Evolutionary conservation across 1,140 invertebrate species (phyloP).

Genomic region (Laupala kohalensis): DNA sequence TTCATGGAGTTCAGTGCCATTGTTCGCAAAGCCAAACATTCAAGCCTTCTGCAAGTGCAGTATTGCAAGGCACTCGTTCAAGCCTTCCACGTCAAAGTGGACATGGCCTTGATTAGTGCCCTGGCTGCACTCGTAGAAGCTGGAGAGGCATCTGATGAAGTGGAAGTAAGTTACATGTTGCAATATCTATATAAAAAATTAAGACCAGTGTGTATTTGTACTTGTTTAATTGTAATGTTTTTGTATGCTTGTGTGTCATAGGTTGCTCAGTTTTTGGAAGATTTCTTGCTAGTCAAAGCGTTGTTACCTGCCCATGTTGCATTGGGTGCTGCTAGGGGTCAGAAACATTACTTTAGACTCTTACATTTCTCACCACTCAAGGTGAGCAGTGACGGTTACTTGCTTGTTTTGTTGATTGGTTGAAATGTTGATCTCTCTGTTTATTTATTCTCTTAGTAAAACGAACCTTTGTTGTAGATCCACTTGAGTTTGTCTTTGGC

Average conservation of each 20-base stretch:
- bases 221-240: not conserved
- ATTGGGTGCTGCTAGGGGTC: conserved; percentile 46
- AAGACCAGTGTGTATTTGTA: not conserved
- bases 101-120: conserved; percentile 83
- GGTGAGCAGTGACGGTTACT: conserved; percentile 33
- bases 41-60: conserved; percentile 80
- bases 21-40: conserved; percentile 75
- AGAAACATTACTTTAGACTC: conserved; percentile 91
- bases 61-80: conserved; percentile 90
- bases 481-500: conserved; percentile 68
- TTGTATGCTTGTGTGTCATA: conserved; percentile 19
- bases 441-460: not conserved
- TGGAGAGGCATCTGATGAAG: conserved; percentile 43
- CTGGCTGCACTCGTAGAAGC: conserved; percentile 51
- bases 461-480: conserved; percentile 35
- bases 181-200: not conserved
- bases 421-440: not conserved
- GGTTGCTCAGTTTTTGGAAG: conserved; percentile 44
- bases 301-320: conserved; percentile 48
- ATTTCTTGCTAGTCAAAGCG: conserved; percentile 44
- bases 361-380: conserved; percentile 95
- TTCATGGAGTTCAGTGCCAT: conserved; percentile 91
- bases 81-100: conserved; percentile 93
- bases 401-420: too few relatives aligned
- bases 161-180: conserved; percentile 45